A percentile compares a stretch with the other conserved stretches of the same genome.
Conservation (phyloP, 2,113 vertebrate genomes). For the Ochotona princeps region DNA sequence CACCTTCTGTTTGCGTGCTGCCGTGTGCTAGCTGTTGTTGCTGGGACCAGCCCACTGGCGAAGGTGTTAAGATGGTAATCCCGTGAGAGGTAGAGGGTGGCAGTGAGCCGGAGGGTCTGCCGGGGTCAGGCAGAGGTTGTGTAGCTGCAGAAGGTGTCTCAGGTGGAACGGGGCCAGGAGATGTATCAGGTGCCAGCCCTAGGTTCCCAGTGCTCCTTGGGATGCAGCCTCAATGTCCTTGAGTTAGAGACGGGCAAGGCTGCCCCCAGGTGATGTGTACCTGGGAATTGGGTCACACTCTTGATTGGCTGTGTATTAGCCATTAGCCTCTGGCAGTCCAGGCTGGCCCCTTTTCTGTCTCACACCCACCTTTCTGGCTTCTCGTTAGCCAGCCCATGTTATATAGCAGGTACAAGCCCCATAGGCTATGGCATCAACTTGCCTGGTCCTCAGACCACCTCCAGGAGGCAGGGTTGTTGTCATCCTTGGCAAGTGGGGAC, state of each 20-base stretch:
- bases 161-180: background rate
- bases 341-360: background rate
- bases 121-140: background rate
- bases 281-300: background rate
- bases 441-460: background rate
- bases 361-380: background rate
- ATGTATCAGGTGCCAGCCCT: rapidly evolving
- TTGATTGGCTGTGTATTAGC: background rate
- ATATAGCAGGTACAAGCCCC: rapidly evolving
- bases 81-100: background rate
- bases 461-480: background rate
- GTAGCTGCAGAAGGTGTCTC: background rate
- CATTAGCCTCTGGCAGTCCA: too few species aligned
- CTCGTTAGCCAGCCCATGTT: background rate
- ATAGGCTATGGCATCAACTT: rapidly evolving
- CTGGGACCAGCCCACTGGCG: background rate
- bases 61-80: background rate
- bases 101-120: background rate
- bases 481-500: background rate
- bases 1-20: rapidly evolving
- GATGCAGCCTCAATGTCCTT: background rate
- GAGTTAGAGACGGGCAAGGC: background rate
- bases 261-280: background rate
- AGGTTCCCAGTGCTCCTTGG: background rate
- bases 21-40: rapidly evolving